phyloP scores from a whole-genome alignment of 2,888 invertebrate genomes.

The Leucania comma region DNA sequence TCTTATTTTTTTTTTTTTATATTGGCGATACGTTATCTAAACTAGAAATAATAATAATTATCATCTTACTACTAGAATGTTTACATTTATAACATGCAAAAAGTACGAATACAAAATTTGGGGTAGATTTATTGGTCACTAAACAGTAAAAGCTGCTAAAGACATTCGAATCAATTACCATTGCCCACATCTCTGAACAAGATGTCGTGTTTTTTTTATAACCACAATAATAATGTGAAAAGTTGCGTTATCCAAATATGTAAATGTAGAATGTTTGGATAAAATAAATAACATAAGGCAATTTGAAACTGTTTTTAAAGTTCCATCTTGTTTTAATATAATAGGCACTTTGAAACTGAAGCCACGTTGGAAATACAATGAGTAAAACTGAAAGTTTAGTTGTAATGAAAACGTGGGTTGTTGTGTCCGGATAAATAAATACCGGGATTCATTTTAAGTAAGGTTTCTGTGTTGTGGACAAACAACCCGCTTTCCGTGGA shows the following conservation, averaged over 20 bases:
- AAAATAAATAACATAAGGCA: neutral
- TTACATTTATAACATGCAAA: neutral
- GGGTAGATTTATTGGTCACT: too few relatives aligned
- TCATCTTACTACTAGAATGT: neutral
- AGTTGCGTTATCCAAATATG: neutral
- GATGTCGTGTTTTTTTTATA: neutral
- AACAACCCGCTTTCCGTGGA: conserved; percentile 8
- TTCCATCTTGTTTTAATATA: neutral
- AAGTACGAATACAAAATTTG: too few relatives aligned
- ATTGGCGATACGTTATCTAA: neutral
- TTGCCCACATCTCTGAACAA: neutral
- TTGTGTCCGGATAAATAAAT: conserved; percentile 51
- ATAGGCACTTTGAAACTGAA: conserved; percentile 8
- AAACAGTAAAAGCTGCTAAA: too few relatives aligned
- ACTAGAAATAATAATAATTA: neutral
- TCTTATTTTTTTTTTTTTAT: neutral
- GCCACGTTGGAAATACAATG: conserved; percentile 34
- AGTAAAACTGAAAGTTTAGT: conserved; percentile 50
- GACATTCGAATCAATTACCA: neutral
- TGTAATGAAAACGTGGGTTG: conserved; percentile 47
- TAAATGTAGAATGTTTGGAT: neutral
- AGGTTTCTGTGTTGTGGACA: conserved; percentile 44
- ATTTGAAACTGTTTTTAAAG: neutral
- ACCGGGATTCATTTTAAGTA: conserved; percentile 50
- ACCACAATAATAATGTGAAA: neutral